phyloP scores from a whole-genome alignment of 30 jellyfish, hydroid and myxozoan genomes.

The Chrysaora quinquecirrha region DNA sequence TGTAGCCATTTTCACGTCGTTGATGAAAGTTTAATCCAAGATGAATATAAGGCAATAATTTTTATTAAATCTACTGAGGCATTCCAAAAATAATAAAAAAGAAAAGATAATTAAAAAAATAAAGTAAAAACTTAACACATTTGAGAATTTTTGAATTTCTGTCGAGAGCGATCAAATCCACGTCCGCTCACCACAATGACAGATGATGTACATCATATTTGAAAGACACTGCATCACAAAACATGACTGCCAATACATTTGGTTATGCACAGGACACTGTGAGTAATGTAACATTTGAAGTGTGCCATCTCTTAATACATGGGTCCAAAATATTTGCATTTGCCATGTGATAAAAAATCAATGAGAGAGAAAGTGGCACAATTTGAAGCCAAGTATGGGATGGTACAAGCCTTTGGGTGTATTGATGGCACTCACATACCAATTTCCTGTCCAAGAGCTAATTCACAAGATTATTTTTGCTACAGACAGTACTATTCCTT shows the following conservation, averaged over 20 bases:
- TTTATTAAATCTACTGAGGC: not conserved
- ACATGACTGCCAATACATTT: constrained; percentile 35
- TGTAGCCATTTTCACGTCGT: not conserved
- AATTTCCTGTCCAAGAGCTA: not conserved
- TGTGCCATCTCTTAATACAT: constrained; percentile 44
- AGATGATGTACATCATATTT: constrained; percentile 34
- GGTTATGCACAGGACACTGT: constrained; percentile 60
- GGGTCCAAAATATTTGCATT: constrained; percentile 52
- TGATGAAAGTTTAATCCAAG: no score
- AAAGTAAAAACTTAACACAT: not conserved
- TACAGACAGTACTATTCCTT: not conserved
- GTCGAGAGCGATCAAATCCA: not conserved
- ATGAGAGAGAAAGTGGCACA: constrained; percentile 47
- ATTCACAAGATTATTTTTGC: constrained; percentile 23
- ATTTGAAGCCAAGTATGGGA: constrained; percentile 57
- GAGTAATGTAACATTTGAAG: constrained; percentile 33
- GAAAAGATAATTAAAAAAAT: no score
- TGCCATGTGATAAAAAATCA: constrained; percentile 23
- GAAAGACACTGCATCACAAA: constrained; percentile 64
- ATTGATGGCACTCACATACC: constrained; percentile 7
- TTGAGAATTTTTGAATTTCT: not conserved
- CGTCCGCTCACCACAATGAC: not conserved
- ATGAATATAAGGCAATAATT: not conserved
- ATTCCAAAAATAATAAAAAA: not conserved
- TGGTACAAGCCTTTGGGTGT: constrained; percentile 67